Base-by-base conservation (phyloP, 2,113 vertebrate genomes). In the Cisticola juncidis region DNA sequence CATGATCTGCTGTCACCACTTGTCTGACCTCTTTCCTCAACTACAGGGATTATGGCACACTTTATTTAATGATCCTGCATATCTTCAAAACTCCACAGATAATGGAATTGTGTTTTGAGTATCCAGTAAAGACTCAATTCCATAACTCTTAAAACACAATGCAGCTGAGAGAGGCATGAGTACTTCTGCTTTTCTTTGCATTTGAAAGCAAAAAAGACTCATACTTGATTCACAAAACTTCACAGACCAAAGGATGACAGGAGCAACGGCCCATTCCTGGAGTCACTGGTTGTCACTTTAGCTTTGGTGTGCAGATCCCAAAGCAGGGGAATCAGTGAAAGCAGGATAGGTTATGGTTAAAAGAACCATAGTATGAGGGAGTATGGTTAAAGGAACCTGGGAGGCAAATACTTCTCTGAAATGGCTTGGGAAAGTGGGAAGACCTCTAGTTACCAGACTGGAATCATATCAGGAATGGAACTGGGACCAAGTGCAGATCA, bases 351-450 rank as follows among this genome's bases (percentile, higher is more conserved):
- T 24, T 53, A 38, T 0, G 0, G 33, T 40, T 65, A 56, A 93
- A 69, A 18, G 24, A 83, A 80, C 4, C 31, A 60, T 15, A 18
- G 35, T 36, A 36, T 60, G 28, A 87, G 18, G 22, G 54, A 81
- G 12, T 42, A 25, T 0, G 0, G 25, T 36, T 68, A 56, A 93
- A 65, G 23, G 24, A 81, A 83, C 4, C 23, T 56, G 35, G 38
- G 61, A 76, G 33, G n/a, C 18, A 94, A 92, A 24, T 29, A 72
- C 36, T 74, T 78, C 29, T 66, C 56, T 84, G 54, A 81, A 78
- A 60, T 12, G 29, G 9, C 7, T 21, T 48, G 28, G 25, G 42
- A 88, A 31, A 64, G 9, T 10, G 19, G 28, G 44, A 78, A 88
- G 24, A 54, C 5, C 20, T 60, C 10, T 14, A n/a, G 68, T 51